Percentiles rank a stretch among this genome's conserved stretches.
Conservation (phyloP, 2,797 vertebrate species). For the Vespertilio murinus region DNA sequence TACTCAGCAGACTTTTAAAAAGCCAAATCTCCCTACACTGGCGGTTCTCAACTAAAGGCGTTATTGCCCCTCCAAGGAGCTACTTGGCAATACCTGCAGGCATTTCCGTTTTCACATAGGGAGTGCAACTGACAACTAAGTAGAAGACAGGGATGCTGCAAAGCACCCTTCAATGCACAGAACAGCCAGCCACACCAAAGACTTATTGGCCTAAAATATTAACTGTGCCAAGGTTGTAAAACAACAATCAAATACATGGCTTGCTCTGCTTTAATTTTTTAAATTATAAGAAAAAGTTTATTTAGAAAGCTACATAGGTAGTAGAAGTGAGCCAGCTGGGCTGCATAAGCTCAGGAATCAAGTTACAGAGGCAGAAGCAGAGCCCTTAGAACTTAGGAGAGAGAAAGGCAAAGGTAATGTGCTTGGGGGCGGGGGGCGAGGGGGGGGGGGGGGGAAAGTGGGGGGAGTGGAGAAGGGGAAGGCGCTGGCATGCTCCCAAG, state of each 20-base stretch:
- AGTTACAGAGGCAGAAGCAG: not conserved
- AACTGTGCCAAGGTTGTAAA: not conserved
- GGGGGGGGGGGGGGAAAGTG: fast-evolving
- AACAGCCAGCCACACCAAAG: not conserved
- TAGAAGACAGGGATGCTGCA: not conserved
- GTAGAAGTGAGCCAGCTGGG: not conserved
- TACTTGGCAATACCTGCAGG: not conserved
- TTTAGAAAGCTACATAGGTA: not conserved
- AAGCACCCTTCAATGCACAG: not conserved
- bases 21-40: not conserved
- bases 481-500: not conserved
- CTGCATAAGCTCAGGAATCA: not conserved
- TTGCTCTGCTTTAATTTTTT: not conserved
- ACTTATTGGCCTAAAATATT: not conserved
- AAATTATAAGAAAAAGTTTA: not conserved
- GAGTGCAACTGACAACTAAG: not conserved
- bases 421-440: not conserved
- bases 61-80: not conserved
- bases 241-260: not conserved
- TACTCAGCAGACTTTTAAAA: slow-evolving; percentile 15
- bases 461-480: not conserved
- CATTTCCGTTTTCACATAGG: not conserved
- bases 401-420: not conserved
- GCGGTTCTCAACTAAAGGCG: not conserved
- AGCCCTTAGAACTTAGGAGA: not conserved